These are phyloP conservation scores for Mythimna pallens DNA, from an alignment of 2,888 invertebrate genomes.

Conservation along the genomic window DNA sequence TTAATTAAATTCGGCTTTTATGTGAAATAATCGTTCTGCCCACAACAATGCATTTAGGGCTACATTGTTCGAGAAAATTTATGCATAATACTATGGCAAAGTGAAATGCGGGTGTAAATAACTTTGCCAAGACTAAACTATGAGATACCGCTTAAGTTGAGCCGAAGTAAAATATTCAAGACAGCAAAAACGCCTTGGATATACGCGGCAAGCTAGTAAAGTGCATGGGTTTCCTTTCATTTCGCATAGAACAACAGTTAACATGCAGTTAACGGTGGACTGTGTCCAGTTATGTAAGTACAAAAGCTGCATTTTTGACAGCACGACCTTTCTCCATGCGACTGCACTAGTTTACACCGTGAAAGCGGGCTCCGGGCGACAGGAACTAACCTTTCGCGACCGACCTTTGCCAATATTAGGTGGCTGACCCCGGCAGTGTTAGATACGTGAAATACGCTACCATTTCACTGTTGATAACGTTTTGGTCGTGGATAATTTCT, in stretches of 20 bases:
- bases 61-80: constrained; percentile 44
- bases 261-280: constrained; percentile 50
- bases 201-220: constrained; percentile 19
- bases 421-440: constrained; percentile 80
- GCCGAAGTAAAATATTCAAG: constrained; percentile 39
- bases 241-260: constrained; percentile 44
- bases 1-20: constrained; percentile 48
- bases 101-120: constrained; percentile 55
- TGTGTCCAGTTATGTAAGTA: constrained; percentile 62
- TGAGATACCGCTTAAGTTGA: constrained; percentile 30
- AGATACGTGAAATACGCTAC: constrained; percentile 82
- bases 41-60: constrained; percentile 36
- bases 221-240: constrained; percentile 42
- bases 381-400: constrained; percentile 85
- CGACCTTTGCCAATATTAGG: constrained; percentile 84
- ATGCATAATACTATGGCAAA: constrained; percentile 35
- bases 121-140: constrained; percentile 25
- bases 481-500: constrained; percentile 76
- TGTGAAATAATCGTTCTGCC: constrained; percentile 28
- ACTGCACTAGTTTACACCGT: constrained; percentile 85
- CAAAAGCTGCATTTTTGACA: constrained; percentile 69
- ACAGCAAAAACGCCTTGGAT: constrained; percentile 32
- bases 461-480: constrained; percentile 81
- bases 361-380: constrained; percentile 84
- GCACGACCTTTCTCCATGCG: constrained; percentile 70